phyloP scores from a whole-genome alignment of 2,113 vertebrate species.

The Nannobrachium achirus region DNA sequence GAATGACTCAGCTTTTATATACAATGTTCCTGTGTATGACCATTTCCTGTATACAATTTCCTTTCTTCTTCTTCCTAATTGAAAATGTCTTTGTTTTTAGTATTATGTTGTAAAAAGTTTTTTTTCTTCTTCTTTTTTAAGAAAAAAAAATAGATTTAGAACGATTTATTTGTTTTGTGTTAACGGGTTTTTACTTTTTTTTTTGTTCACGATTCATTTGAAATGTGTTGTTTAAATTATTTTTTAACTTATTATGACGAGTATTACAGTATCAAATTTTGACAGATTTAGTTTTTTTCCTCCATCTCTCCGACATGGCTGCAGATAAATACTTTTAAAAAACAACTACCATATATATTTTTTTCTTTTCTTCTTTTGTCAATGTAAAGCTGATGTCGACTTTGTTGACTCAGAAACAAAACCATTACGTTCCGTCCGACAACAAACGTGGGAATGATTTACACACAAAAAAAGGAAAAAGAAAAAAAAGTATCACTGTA shows the following conservation, averaged over 20 bases:
- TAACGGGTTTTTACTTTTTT: slow-evolving; percentile 46
- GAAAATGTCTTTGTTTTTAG: slow-evolving; percentile 44
- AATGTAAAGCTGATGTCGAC: neutral
- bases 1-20: slow-evolving; percentile 74
- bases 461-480: slow-evolving; percentile 15
- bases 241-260: slow-evolving; percentile 77
- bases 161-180: slow-evolving; percentile 40
- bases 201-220: slow-evolving; percentile 54
- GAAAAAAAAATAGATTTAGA: slow-evolving; percentile 51
- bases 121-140: slow-evolving; percentile 44
- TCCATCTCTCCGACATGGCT: slow-evolving; percentile 34
- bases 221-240: slow-evolving; percentile 76
- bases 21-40: slow-evolving; percentile 67
- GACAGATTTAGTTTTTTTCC: slow-evolving; percentile 38
- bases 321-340: slow-evolving; percentile 62
- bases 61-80: slow-evolving; percentile 61
- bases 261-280: slow-evolving; percentile 64
- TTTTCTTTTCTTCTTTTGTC: slow-evolving; percentile 11
- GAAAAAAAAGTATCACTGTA: slow-evolving; percentile 24
- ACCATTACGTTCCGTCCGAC: slow-evolving; percentile 4
- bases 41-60: slow-evolving; percentile 62
- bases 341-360: slow-evolving; percentile 32
- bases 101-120: slow-evolving; percentile 61
- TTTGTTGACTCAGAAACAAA: slow-evolving; percentile 21
- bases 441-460: slow-evolving; percentile 28